phyloP scores from a whole-genome alignment of 2,888 invertebrate genomes.

The Nudaria mundana region DNA sequence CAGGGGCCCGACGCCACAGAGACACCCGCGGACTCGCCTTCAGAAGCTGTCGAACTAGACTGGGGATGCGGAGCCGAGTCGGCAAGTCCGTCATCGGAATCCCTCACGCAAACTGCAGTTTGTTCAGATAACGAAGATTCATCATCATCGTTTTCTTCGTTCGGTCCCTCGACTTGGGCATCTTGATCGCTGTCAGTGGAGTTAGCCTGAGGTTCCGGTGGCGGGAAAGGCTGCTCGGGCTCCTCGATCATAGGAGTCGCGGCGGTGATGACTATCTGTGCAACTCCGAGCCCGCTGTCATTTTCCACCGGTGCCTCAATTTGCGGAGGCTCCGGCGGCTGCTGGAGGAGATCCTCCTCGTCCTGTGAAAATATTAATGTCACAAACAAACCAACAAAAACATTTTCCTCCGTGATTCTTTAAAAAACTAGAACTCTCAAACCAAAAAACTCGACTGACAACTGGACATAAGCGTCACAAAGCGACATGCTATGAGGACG shows the following conservation, averaged over 20 bases:
- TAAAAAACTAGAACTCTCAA: background rate
- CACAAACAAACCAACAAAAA: constrained; percentile 4
- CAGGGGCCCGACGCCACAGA: constrained; percentile 81
- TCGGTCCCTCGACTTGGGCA: constrained; percentile 62
- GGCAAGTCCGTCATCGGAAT: constrained; percentile 78
- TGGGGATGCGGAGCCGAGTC: constrained; percentile 81
- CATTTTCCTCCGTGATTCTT: background rate
- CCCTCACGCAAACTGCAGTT: constrained; percentile 67
- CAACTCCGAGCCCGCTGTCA: constrained; percentile 89
- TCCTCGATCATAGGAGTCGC: constrained; percentile 96
- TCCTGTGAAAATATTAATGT: constrained; percentile 21
- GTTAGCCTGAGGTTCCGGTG: constrained; percentile 39
- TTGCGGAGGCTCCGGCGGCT: constrained; percentile 40
- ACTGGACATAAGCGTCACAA: constrained; percentile 23
- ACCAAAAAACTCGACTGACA: constrained; percentile 11
- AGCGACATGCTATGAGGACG: constrained; percentile 33
- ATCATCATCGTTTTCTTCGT: constrained; percentile 63
- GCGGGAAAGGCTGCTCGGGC: constrained; percentile 89
- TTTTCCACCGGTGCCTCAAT: constrained; percentile 63
- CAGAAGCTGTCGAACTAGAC: constrained; percentile 85
- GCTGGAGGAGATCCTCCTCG: constrained; percentile 40
- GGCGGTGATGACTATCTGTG: constrained; percentile 95
- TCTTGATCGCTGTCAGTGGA: constrained; percentile 33
- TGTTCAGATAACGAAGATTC: constrained; percentile 74
- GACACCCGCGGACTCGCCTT: constrained; percentile 83